Conservation (phyloP, 2,888 invertebrate species). For the Eristalinus sepulchralis region DNA sequence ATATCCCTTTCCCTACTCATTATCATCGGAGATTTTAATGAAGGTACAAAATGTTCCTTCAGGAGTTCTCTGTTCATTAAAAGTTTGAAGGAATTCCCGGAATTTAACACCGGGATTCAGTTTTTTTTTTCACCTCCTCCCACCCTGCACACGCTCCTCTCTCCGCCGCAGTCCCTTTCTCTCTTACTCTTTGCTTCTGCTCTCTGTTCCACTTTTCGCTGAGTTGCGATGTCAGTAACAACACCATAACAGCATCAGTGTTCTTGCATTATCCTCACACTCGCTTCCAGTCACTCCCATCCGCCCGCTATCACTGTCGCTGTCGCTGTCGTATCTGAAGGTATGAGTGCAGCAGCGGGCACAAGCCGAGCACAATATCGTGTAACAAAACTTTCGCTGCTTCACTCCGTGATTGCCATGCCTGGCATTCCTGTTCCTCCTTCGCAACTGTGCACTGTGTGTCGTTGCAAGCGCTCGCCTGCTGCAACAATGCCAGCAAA, state of each 20-base stretch:
- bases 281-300: neutral
- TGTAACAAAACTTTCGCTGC: slow-evolving; percentile 52
- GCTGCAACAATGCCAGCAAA: slow-evolving; percentile 48
- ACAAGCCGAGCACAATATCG: slow-evolving; percentile 39
- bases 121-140: neutral
- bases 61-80: slow-evolving; percentile 71
- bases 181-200: neutral
- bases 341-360: neutral
- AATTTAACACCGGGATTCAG: slow-evolving; percentile 58
- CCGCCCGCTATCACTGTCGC: neutral
- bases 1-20: slow-evolving; percentile 38
- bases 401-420: slow-evolving; percentile 27
- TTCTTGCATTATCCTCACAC: slow-evolving; percentile 32
- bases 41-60: slow-evolving; percentile 65
- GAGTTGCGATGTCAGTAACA: slow-evolving; percentile 32
- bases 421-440: neutral
- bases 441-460: slow-evolving; percentile 11
- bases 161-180: too few species aligned
- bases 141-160: too few species aligned
- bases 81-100: slow-evolving; percentile 64
- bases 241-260: slow-evolving; percentile 37
- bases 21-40: slow-evolving; percentile 63
- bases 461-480: slow-evolving; percentile 33
- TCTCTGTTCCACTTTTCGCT: neutral
- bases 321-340: neutral